phyloP scores from a whole-genome alignment of 92 coral and sea anemone species.

The Umimayanthus chanpuru region DNA sequence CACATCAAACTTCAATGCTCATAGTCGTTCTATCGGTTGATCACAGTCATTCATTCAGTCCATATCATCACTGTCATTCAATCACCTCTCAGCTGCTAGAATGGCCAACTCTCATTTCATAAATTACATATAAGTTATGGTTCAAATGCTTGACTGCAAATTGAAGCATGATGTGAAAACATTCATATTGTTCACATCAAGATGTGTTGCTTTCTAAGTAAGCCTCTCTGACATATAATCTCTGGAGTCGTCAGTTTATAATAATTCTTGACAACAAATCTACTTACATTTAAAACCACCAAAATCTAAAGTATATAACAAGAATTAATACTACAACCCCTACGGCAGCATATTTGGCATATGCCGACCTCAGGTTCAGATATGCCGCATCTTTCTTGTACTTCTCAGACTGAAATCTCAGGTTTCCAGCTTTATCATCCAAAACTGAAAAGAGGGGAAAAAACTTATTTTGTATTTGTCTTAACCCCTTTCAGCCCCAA shows the following conservation, averaged over 20 bases:
- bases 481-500: too few relatives aligned
- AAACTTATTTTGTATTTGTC: neutral
- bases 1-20: too few relatives aligned
- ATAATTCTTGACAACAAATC: neutral
- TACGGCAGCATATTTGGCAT: constrained; percentile 97
- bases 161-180: too few relatives aligned
- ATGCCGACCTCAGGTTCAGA: constrained; percentile 90
- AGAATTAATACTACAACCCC: constrained; percentile 85
- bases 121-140: neutral
- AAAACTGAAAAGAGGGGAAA: constrained; percentile 64
- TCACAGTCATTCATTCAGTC: too few relatives aligned
- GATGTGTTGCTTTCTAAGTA: neutral
- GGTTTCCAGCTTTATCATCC: constrained; percentile 99
- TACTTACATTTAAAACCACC: constrained; percentile 79
- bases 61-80: too few relatives aligned
- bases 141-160: neutral
- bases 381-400: constrained; percentile 99
- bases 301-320: constrained; percentile 90
- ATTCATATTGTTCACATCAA: neutral
- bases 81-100: too few relatives aligned
- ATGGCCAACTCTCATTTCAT: neutral
- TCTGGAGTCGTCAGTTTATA: neutral
- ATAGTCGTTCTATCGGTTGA: too few relatives aligned
- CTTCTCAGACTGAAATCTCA: constrained; percentile 93
- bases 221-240: neutral